Conservation (phyloP, 2,888 invertebrate species). For the Ennomos fuscantarius region DNA sequence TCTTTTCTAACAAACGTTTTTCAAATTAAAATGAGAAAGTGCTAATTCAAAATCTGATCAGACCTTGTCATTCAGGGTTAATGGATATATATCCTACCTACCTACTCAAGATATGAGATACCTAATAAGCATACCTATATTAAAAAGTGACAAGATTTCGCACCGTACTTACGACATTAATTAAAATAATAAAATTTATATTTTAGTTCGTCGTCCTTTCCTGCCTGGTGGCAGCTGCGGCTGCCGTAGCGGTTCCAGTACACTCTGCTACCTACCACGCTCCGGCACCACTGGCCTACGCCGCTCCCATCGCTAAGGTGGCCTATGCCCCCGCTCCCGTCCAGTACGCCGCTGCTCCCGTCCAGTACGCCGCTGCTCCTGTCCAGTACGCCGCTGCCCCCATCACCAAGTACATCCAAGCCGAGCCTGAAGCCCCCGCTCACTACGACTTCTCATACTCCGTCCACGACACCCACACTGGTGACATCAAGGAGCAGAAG, state of each 20-base stretch:
- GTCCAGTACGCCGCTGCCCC: slow-evolving; percentile 32
- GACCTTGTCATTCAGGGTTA: too few relatives aligned
- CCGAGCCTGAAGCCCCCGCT: slow-evolving; percentile 60
- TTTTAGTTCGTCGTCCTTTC: slow-evolving; percentile 55
- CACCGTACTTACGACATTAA: not conserved
- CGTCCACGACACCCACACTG: slow-evolving; percentile 73
- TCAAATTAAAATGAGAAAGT: too few relatives aligned
- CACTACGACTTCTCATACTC: slow-evolving; percentile 77
- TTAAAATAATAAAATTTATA: slow-evolving; percentile 9
- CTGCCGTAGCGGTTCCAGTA: slow-evolving; percentile 54
- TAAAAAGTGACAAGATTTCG: too few relatives aligned
- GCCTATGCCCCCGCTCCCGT: slow-evolving; percentile 35
- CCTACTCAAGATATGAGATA: too few relatives aligned
- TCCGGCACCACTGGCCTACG: slow-evolving; percentile 32
- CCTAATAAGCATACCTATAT: too few relatives aligned
- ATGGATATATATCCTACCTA: too few relatives aligned
- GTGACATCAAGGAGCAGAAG: slow-evolving; percentile 78
- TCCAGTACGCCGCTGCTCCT: too few relatives aligned
- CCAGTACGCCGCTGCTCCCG: not conserved
- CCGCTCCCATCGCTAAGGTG: slow-evolving; percentile 26
- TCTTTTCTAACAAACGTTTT: too few relatives aligned
- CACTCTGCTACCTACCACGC: slow-evolving; percentile 50
- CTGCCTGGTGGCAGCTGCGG: slow-evolving; percentile 58
- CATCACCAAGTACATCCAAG: slow-evolving; percentile 26
- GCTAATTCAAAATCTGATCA: too few relatives aligned